Evolutionary conservation across 37 sponge, comb jelly and placozoan genomes (phyloP).

Genomic region (Beroe forskalii): DNA sequence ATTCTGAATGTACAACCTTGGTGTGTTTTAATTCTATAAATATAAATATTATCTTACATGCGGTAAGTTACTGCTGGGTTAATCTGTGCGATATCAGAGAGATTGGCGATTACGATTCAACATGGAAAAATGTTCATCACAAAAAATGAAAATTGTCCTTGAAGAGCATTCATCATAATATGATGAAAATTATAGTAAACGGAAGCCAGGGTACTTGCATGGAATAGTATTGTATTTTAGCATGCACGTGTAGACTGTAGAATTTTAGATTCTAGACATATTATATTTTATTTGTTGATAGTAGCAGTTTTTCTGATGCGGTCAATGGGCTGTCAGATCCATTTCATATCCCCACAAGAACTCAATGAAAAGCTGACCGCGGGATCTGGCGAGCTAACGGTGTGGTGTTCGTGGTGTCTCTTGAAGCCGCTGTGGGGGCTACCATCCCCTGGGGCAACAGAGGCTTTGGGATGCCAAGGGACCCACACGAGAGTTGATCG

Average conservation of each 20-base stretch:
- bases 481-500: slow-evolving; percentile 1
- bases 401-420: background rate
- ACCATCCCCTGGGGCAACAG: slow-evolving; percentile 63
- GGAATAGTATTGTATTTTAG: slow-evolving; percentile 8
- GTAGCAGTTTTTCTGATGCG: slow-evolving; percentile 63
- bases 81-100: no score
- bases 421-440: slow-evolving; percentile 59
- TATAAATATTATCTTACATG: no score
- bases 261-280: slow-evolving; percentile 17
- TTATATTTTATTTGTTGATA: slow-evolving; percentile 7
- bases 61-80: no score
- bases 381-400: slow-evolving; percentile 5
- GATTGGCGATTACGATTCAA: no score
- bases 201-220: background rate
- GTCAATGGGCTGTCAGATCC: slow-evolving; percentile 46
- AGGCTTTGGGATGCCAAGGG: slow-evolving; percentile 35
- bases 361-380: background rate
- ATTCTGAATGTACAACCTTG: no score
- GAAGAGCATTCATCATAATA: no score
- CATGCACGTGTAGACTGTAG: slow-evolving; percentile 51
- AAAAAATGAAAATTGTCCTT: no score
- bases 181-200: no score
- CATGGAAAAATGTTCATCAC: no score
- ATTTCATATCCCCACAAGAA: background rate
- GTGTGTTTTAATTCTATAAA: no score